Percentiles rank a stretch among this genome's conserved stretches.
phyloP scores from a whole-genome alignment of 2,888 invertebrate species.

The Drosophila picticornis region DNA sequence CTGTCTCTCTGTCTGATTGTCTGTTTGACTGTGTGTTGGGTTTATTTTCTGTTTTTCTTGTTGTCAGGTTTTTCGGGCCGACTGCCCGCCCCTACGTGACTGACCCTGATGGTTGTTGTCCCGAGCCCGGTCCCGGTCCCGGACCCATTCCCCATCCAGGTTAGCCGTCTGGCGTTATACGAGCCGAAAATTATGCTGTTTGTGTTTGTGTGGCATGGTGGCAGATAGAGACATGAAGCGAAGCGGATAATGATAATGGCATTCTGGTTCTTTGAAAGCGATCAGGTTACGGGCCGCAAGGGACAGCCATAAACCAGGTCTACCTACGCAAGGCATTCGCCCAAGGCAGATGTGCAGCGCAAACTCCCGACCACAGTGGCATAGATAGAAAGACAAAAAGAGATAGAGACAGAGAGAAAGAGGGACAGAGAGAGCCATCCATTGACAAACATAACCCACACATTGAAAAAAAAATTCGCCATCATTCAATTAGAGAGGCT shows the following conservation, averaged over 20 bases:
- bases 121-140: neutral
- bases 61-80: conserved; percentile 34
- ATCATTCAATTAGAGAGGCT: conserved; percentile 56
- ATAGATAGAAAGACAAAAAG: neutral
- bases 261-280: conserved; percentile 72
- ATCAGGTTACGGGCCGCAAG: conserved; percentile 70
- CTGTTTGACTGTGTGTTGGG: neutral
- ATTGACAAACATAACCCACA: conserved; percentile 51
- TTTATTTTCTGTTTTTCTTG: neutral
- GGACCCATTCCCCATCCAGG: conserved; percentile 6
- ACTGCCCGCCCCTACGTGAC: conserved; percentile 65
- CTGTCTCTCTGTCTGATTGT: conserved; percentile 31
- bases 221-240: conserved; percentile 76
- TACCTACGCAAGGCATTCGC: conserved; percentile 61
- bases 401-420: neutral
- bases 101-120: conserved; percentile 54
- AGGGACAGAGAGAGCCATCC: conserved; percentile 13
- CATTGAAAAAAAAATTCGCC: conserved; percentile 41
- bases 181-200: conserved; percentile 74
- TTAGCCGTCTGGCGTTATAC: conserved; percentile 63
- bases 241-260: conserved; percentile 79
- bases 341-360: conserved; percentile 61
- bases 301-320: conserved; percentile 41
- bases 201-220: conserved; percentile 49
- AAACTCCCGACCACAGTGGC: conserved; percentile 20